Base-by-base conservation (phyloP, 2,113 vertebrate genomes). In the Megaptera novaeangliae region DNA sequence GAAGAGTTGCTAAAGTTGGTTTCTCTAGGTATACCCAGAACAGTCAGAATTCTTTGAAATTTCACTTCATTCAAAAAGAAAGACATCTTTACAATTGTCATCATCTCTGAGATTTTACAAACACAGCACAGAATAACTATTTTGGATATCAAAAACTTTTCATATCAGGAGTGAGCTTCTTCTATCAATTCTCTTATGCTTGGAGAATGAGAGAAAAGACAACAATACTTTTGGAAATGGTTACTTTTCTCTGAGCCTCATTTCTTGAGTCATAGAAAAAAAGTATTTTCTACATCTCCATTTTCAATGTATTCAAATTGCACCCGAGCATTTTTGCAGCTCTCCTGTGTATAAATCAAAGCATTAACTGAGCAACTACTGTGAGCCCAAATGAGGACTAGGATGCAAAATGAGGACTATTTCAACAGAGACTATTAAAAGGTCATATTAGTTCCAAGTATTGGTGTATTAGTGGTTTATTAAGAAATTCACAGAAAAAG, bases 401-500 rank as follows among this genome's bases (percentile, higher is more conserved):
- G 2, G 3, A 36, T 64, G 8, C 64, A 88, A 91, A 66, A 69
- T 14, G 27, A 46, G 31, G 23, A 61, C 10, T 66, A 92, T 80
- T 81, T 86, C 71, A 72, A 66, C 21, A 71, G 13, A 77, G 49
- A 71, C 25, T 69, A 90, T 11, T 63, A 34, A 83, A 88, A 88
- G 21, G 11, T 29, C 39, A 1, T 2, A 15, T 29, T 61, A 84
- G 27, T 61, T 74, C 41, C 55, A 34, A 9, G 8, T 14, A 68
- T 5, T 63, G 34, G 27, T 20, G 78, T 63, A 55, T 68, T 52
- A 72, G 46, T 29, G 14, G 71, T 36, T 95, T 92, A 59, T 52
- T 91, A 77, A 83, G 14, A 92, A 95, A 95, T 64, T 89, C n/a
- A 78, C 46, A 44, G 44, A 95, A 91, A 81, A 72, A 29, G 41